phyloP scores from a whole-genome alignment of 1,140 invertebrate species.

The Penaeus vannamei region DNA sequence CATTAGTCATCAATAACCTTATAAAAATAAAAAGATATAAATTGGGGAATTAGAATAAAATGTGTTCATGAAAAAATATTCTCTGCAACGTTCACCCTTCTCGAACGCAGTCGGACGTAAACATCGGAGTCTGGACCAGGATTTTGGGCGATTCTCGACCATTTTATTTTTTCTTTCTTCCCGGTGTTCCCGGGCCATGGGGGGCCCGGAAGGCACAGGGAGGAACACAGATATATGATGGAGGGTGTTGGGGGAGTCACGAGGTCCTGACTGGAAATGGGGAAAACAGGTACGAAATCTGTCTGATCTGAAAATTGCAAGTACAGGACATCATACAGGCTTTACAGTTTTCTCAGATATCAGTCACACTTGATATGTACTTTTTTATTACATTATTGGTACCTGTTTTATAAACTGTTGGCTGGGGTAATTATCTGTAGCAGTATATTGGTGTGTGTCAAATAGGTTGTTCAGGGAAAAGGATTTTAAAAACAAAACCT shows the following conservation, averaged over 20 bases:
- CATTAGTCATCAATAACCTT: not conserved
- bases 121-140: not conserved
- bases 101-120: constrained; percentile 18
- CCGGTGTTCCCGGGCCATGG: constrained; percentile 53
- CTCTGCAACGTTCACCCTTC: not conserved
- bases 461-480: too few species aligned
- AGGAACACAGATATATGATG: constrained; percentile 75
- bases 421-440: too few species aligned
- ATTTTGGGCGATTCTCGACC: not conserved
- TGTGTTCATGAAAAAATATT: not conserved
- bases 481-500: too few species aligned
- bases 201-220: constrained; percentile 58
- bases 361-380: too few species aligned
- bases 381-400: too few species aligned
- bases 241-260: constrained; percentile 94
- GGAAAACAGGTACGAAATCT: constrained; percentile 85
- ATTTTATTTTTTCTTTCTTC: not conserved
- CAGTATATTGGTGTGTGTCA: too few species aligned
- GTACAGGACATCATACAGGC: too few species aligned
- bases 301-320: not conserved
- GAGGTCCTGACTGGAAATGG: constrained; percentile 99
- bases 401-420: too few species aligned
- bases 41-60: not conserved
- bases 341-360: too few species aligned
- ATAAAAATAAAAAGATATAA: not conserved